Base-by-base conservation (phyloP, 2,888 invertebrate species). In the Rhingia campestris region DNA sequence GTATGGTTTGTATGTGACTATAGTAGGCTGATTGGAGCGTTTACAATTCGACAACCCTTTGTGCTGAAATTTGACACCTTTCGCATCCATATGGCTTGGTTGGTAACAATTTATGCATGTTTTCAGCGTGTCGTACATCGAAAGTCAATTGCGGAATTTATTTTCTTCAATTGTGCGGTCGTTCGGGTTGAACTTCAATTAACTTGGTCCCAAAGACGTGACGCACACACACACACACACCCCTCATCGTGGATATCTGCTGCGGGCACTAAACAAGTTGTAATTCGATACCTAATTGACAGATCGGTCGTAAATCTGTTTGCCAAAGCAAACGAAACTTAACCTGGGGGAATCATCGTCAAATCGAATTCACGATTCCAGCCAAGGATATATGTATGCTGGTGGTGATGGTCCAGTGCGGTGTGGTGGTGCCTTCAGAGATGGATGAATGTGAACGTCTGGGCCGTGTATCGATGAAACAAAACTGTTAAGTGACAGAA, bases 261-360 rank as follows among this genome's bases (percentile, higher is more conserved):
- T 86, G 73, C 72, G 77, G 90, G 90, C 90, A 90, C 89, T 89
- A 90, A 90, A 90, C 90, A 91, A 90, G 89, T 89, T 91, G 91
- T 91, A 91, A 91, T 91, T 90, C 89, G 91, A 91, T 91, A 91
- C 90, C 90, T 91, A 91, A 91, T 91, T 90, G 91, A 90, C 91
- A 90, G 90, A 89, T 89, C 88, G 89, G 88, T 90, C 90, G 90
- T 91, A 91, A 91, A 91, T 90, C 90, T 89, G 89, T 90, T 89
- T 88, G 89, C 86, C 76, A 86, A 85, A 86, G 82, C 72, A 76
- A 81, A 75, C 74, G 81, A 70, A 77, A 82, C 63, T 69, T 58
- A 80, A 74, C 84, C 80, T 70, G 80, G 80, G 84, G 84, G 84
- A 75, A 80, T 80, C 80, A 75, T 74, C 80, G 79, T 84, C 84